Conservation (phyloP, 2,113 vertebrate genomes). For the Acanthisitta chloris region DNA sequence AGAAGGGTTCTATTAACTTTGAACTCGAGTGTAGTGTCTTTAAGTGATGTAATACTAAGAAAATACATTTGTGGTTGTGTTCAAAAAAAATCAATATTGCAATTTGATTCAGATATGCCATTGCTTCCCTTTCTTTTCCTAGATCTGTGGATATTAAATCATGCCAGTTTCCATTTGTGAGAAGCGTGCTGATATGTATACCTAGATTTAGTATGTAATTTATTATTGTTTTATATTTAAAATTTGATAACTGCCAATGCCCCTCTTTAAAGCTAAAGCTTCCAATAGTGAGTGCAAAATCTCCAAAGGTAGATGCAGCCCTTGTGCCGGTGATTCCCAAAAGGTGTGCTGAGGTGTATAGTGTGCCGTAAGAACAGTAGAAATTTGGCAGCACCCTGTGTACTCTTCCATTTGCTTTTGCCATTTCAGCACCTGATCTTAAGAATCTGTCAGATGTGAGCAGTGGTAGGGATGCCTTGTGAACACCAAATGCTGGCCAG, state of each 20-base stretch:
- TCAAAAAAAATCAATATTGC: background rate
- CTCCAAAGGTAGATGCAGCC: background rate
- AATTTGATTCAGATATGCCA: background rate
- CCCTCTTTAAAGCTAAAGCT: background rate
- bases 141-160: background rate
- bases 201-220: background rate
- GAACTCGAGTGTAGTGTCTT: background rate
- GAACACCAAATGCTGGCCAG: background rate
- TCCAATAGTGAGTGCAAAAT: background rate
- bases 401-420: background rate
- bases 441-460: background rate
- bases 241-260: background rate
- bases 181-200: background rate
- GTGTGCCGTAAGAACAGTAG: background rate
- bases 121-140: background rate
- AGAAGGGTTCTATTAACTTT: background rate
- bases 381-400: background rate
- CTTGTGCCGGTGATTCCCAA: background rate
- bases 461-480: background rate
- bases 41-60: background rate
- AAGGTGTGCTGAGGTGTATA: background rate
- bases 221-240: background rate
- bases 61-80: background rate
- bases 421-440: background rate
- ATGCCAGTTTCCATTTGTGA: background rate